A percentile compares a stretch with the other conserved stretches of the same genome.
phyloP scores from a whole-genome alignment of 2,797 vertebrate genomes.

The Luscinia luscinia region DNA sequence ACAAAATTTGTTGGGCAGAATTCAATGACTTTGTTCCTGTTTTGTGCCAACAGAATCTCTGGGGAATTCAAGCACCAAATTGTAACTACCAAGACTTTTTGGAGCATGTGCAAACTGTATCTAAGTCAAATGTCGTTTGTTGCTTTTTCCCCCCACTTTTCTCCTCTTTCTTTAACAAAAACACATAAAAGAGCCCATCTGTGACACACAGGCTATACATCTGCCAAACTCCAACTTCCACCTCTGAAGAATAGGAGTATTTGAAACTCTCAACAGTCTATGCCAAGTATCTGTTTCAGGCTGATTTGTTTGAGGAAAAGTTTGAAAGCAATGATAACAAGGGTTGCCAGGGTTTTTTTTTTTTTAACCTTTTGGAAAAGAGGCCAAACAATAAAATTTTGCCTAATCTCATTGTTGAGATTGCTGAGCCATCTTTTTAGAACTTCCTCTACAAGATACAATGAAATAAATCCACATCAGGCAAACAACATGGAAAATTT shows the following conservation, averaged over 20 bases:
- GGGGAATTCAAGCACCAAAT: background rate
- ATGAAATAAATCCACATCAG: background rate
- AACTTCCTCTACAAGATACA: background rate
- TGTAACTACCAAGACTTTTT: background rate
- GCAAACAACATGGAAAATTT: background rate
- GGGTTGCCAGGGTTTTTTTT: background rate
- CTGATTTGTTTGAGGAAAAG: conserved; percentile 16
- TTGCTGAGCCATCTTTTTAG: background rate
- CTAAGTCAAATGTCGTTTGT: background rate
- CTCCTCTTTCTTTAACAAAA: background rate
- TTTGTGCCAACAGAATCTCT: background rate
- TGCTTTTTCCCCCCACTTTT: background rate
- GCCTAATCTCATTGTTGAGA: background rate
- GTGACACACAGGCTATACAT: background rate
- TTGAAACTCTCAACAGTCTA: background rate
- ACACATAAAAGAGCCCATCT: background rate
- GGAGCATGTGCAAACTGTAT: background rate
- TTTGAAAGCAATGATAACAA: background rate
- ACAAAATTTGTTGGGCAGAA: background rate
- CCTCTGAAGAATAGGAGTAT: background rate
- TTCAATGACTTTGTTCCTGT: background rate
- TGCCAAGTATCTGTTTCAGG: conserved; percentile 8
- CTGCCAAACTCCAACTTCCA: conserved; percentile 15
- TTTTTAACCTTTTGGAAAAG: background rate
- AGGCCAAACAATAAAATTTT: background rate